Base-by-base conservation (phyloP, 2,888 invertebrate genomes). In the Eugnorisma glareosa region DNA sequence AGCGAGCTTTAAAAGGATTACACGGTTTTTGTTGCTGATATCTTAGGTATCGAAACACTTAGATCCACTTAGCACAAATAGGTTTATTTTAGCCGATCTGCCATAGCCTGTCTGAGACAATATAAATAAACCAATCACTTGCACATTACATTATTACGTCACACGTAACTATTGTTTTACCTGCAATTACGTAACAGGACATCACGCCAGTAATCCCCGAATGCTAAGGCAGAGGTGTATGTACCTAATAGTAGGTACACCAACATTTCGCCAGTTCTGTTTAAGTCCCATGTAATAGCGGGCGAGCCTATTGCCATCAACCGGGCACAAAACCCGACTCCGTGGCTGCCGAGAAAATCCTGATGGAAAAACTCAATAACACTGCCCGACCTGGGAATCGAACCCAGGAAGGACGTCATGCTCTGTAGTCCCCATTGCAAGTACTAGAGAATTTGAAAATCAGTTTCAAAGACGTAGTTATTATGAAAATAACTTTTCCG, bases 1-100 rank as follows among this genome's bases (percentile, higher is more conserved):
- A 74, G 72, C 35, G n/a, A 18, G 61, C 35, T 51, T 63, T 51
- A n/a, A 71, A 68, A 74, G 72, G 73, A 73, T 73, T 72, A 59
- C 61, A 28, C 37, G 45, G 63, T 59, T 78, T 78, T 73, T 59
- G 57, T 68, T 35, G 51, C 24, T 57, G 31, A 51, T 63, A 37
- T 61, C 13, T 40, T 40, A 10, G 10, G 10, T 10, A 35, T 61
- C 61, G 61, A 35, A 61, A 31, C 31, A 21, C 18, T 31, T 35
- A 57, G 57, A 31, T 31, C 28, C 28, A 31, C 28, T 31, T 59
- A 10, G 15, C 24, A 40, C n/a, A 7, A n/a, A 24, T n/a, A n/a
- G n/a, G 13, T 64, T 15, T 37, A 24, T 63, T 63, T 21, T 8
- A 59, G 18, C 57, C 8, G 35, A 21, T 35, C 35, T 61, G 59